These are phyloP conservation scores for Hirtodrosophila duncani DNA, from an alignment of 2,888 invertebrate genomes.

Conservation along the genomic window DNA sequence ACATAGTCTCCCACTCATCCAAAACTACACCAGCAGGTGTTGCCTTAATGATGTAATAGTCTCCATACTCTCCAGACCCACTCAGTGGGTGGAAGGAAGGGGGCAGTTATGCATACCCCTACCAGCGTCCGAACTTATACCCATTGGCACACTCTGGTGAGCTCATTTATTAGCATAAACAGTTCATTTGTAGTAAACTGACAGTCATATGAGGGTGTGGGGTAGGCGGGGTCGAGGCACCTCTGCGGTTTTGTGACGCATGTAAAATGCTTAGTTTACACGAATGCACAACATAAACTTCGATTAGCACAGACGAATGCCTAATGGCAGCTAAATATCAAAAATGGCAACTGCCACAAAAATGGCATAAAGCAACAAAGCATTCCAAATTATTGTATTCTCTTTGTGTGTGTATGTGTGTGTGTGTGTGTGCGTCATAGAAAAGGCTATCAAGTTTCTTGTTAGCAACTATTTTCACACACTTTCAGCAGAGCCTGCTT, in stretches of 20 bases:
- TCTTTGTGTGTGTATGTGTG: slow-evolving; percentile 15
- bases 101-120: too few species aligned
- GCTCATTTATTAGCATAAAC: slow-evolving; percentile 71
- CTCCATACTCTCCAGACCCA: too few species aligned
- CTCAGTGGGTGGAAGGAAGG: too few species aligned
- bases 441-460: slow-evolving; percentile 61
- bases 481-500: slow-evolving; percentile 35
- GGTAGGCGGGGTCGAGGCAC: slow-evolving; percentile 25
- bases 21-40: slow-evolving; percentile 50
- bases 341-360: slow-evolving; percentile 23
- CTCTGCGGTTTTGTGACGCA: neutral
- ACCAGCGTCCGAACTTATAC: too few species aligned
- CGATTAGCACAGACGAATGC: slow-evolving; percentile 46
- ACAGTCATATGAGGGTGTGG: slow-evolving; percentile 16
- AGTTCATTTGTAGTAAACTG: slow-evolving; percentile 64
- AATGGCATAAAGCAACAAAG: slow-evolving; percentile 11
- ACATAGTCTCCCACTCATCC: slow-evolving; percentile 26
- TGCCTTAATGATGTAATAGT: slow-evolving; percentile 65
- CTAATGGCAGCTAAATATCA: slow-evolving; percentile 17
- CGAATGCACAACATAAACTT: slow-evolving; percentile 42
- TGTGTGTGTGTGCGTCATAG: slow-evolving; percentile 21
- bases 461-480: slow-evolving; percentile 62
- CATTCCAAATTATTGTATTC: slow-evolving; percentile 26
- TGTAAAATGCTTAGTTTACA: slow-evolving; percentile 19
- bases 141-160: slow-evolving; percentile 35